Base-by-base conservation (phyloP, 2,797 vertebrate species). In the Coendou prehensilis region DNA sequence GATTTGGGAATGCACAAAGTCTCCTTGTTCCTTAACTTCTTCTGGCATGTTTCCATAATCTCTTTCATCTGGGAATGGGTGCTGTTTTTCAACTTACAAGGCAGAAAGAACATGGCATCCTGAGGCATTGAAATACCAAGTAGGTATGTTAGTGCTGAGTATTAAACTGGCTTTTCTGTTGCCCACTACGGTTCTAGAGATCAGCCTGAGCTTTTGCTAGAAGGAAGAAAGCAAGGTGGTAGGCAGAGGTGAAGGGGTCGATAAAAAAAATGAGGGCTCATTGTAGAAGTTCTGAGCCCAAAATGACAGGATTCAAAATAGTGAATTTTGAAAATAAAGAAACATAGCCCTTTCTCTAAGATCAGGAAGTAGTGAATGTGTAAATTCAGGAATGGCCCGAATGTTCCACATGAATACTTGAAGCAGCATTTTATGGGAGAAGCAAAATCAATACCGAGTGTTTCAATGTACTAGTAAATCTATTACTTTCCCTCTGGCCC, bases 311-410 rank as follows among this genome's bases (percentile, higher is more conserved):
- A 50, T 54, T 90, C 75, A 89, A 78, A 82, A 54, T 50, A 45
- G 71, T 30, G 41, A 61, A 47, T 71, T 81, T 50, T 79, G 15
- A 30, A 86, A 83, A 78, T 41, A 90, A 64, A 88, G 33, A 96
- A 26, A 79, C 1, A 37, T 18, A 15, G 28, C 2, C 10, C 2
- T 30, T 64, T 28, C 20, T 79, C 20, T 54, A 57, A 96, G 85
- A 86, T 3, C 63, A 83, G n/a, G 6, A 23, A 1, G 4, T 75
- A 84, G 79, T 18, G 41, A 84, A 33, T 20, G 9, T 87, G 17
- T 61, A 26, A 47, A 54, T n/a, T 59, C 56, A 84, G 69, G 91
- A 91, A 79, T 59, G 52, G 6, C 18, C 33, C 17, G 7, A 2
- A 64, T 59, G 50, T 63, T 9, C 30, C 50, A 37, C 22, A 73